These are phyloP conservation scores for Caenorhabditis sp. DNA, from an alignment of 2,888 invertebrate species.

Conservation along the genomic window DNA sequence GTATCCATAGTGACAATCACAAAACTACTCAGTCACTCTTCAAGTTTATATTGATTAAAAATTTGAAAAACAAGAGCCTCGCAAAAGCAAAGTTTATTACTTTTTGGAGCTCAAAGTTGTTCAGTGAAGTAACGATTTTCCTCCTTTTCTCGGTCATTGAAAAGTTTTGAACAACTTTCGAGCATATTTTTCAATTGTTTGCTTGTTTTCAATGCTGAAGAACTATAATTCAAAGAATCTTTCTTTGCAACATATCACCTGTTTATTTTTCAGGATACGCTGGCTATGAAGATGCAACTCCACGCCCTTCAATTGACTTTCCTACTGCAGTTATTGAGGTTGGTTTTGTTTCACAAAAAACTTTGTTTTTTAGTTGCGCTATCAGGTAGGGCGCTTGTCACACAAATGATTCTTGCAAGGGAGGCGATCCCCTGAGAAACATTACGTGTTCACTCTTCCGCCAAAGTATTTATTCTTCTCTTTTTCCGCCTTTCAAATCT, in stretches of 20 bases:
- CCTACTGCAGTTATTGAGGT: constrained; percentile 71
- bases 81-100: too few species aligned
- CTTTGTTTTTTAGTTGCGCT: neutral
- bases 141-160: too few species aligned
- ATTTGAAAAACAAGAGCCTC: too few species aligned
- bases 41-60: neutral
- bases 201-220: too few species aligned
- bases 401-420: constrained; percentile 32
- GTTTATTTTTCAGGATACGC: constrained; percentile 37
- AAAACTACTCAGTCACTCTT: too few species aligned
- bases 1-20: too few species aligned
- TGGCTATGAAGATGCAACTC: constrained; percentile 54
- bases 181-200: too few species aligned
- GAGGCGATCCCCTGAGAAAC: constrained; percentile 62
- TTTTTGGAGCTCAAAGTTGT: too few species aligned
- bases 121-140: too few species aligned
- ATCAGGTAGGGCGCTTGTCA: constrained; percentile 43
- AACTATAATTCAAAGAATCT: too few species aligned
- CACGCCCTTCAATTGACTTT: constrained; percentile 72
- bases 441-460: constrained; percentile 64
- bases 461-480: constrained; percentile 60
- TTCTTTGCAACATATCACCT: neutral
- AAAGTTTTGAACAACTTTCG: too few species aligned
- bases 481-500: constrained; percentile 45
- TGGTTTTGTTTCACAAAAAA: constrained; percentile 1